Percentiles rank a stretch among this genome's conserved stretches.
phyloP scores from a whole-genome alignment of 2,888 invertebrate species.

The Diadromus collaris region DNA sequence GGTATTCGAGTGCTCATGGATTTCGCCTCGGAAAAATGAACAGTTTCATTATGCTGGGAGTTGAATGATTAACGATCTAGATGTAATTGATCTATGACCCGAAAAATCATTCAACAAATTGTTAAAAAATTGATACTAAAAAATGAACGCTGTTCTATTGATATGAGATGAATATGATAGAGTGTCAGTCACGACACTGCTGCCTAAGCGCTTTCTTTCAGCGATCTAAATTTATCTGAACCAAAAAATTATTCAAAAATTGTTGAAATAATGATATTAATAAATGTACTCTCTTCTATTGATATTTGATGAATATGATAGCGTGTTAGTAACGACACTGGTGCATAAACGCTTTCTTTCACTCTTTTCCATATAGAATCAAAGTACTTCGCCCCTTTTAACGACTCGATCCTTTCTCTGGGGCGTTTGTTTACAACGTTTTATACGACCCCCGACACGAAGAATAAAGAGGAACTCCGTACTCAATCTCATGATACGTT shows the following conservation, averaged over 20 bases:
- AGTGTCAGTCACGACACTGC: no score
- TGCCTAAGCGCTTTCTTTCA: no score
- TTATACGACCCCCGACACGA: slow-evolving; percentile 24
- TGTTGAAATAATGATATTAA: no score
- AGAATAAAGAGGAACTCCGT: slow-evolving; percentile 26
- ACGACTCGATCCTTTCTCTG: slow-evolving; percentile 17
- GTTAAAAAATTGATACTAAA: no score
- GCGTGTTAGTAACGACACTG: neutral
- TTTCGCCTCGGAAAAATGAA: neutral
- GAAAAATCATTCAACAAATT: no score
- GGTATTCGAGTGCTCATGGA: neutral
- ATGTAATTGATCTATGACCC: no score
- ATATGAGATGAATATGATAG: no score
- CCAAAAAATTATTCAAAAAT: neutral
- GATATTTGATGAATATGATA: slow-evolving; percentile 1
- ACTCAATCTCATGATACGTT: slow-evolving; percentile 43
- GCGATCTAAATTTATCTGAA: no score
- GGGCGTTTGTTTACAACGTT: slow-evolving; percentile 33
- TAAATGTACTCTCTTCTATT: no score
- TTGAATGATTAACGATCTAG: no score
- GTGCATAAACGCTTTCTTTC: slow-evolving; percentile 10
- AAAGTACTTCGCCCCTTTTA: slow-evolving; percentile 18
- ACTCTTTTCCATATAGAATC: neutral
- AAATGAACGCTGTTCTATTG: no score
- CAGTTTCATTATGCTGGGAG: no score